Evolutionary conservation across 1,140 invertebrate species (phyloP).

Genomic region (Cherax quadricarinatus): DNA sequence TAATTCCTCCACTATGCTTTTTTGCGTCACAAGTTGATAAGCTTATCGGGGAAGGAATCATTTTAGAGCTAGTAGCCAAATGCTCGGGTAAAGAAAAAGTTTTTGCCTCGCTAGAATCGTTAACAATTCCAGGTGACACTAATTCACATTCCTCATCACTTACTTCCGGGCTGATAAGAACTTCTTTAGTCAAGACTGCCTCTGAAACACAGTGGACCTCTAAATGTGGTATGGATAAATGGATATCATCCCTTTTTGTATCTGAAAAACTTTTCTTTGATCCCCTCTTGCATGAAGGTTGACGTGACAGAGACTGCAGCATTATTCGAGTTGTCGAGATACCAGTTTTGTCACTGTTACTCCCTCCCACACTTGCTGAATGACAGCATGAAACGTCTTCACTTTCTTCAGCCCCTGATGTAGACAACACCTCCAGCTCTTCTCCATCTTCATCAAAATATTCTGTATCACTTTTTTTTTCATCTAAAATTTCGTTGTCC

Average conservation of each 20-base stretch:
- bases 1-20: constrained; percentile 40
- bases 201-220: constrained; percentile 45
- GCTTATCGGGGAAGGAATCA: neutral
- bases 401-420: constrained; percentile 44
- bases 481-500: constrained; percentile 7
- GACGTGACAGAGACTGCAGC: neutral
- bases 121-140: constrained; percentile 16
- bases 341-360: neutral
- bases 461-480: neutral
- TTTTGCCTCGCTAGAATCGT: neutral
- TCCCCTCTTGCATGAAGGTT: neutral
- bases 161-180: constrained; percentile 59
- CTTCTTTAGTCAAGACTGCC: constrained; percentile 45
- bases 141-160: constrained; percentile 67
- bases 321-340: too few relatives aligned
- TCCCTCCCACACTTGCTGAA: neutral
- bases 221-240: constrained; percentile 21
- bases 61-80: neutral
- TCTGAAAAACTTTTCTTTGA: neutral
- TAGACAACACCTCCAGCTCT: constrained; percentile 54
- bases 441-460: constrained; percentile 55
- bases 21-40: neutral
- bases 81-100: neutral
- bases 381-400: constrained; percentile 18
- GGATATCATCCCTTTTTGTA: constrained; percentile 5